Conservation (phyloP, 1,140 invertebrate species). For the Gryon sp. region DNA sequence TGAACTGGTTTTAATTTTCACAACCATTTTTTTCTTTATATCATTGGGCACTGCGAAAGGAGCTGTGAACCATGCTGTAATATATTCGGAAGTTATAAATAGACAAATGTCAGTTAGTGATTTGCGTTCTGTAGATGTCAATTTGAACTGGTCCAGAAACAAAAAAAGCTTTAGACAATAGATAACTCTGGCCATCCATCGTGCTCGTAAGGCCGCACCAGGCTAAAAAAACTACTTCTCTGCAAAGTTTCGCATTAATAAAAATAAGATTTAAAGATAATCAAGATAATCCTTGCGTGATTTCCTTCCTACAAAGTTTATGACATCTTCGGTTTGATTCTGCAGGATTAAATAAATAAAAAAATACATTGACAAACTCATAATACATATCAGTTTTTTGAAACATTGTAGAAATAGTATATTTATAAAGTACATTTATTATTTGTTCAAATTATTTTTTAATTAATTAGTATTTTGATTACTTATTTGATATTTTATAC, state of each 20-base stretch:
- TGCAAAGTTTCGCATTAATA: slow-evolving; percentile 31
- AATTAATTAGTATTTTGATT: no score
- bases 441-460: no score
- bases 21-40: no score
- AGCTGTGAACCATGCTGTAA: no score
- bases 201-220: slow-evolving; percentile 64
- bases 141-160: slow-evolving; percentile 48
- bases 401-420: no score
- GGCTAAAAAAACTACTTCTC: slow-evolving; percentile 32
- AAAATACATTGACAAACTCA: no score
- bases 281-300: slow-evolving; percentile 7
- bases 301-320: background rate
- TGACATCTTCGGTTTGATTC: background rate
- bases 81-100: slow-evolving; percentile 33
- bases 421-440: no score
- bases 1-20: no score
- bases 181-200: slow-evolving; percentile 72
- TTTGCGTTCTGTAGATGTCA: slow-evolving; percentile 33
- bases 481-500: no score
- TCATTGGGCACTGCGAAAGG: no score
- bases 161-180: slow-evolving; percentile 70
- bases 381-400: no score
- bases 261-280: slow-evolving; percentile 2
- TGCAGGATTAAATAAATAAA: no score
- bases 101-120: slow-evolving; percentile 52